Evolutionary conservation across 2,113 vertebrate genomes (phyloP).

Genomic region (Gasterosteus nipponicus): DNA sequence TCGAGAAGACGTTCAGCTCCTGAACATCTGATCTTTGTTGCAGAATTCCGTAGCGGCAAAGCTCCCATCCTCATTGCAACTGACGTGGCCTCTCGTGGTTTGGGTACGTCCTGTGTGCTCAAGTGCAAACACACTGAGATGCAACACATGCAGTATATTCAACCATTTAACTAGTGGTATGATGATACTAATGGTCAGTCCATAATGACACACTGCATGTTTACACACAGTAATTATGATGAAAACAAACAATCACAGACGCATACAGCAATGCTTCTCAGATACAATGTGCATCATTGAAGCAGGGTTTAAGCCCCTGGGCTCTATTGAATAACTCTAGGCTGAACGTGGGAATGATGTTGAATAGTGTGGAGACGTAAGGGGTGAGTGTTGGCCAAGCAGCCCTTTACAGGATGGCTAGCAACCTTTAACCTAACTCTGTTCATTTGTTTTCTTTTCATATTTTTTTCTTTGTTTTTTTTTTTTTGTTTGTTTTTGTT

Average conservation of each 20-base stretch:
- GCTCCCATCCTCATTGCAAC: conserved; percentile 98
- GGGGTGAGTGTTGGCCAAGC: conserved; percentile 47
- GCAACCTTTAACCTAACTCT: conserved; percentile 78
- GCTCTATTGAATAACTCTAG: conserved; percentile 9
- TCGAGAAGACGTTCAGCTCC: background rate
- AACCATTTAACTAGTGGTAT: background rate
- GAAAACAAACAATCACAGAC: conserved; percentile 9
- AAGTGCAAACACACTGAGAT: conserved; percentile 7
- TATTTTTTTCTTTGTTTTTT: conserved; percentile 55
- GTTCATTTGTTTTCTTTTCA: conserved; percentile 80
- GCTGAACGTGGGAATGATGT: conserved; percentile 25
- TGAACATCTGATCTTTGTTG: conserved; percentile 43
- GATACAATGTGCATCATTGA: conserved; percentile 39
- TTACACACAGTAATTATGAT: conserved; percentile 3
- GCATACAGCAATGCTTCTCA: conserved; percentile 25
- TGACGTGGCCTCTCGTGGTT: conserved; percentile 95
- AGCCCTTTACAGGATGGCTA: conserved; percentile 57
- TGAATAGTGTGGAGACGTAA: conserved; percentile 54
- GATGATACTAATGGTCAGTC: background rate
- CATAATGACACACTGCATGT: conserved; percentile 22
- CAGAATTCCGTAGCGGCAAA: conserved; percentile 97
- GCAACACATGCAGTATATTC: conserved; percentile 7
- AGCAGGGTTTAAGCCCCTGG: conserved; percentile 7
- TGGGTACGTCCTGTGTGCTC: conserved; percentile 88
- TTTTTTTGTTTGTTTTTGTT: conserved; percentile 56